Conservation (phyloP, 1,140 invertebrate genomes). For the Ips nitidus region DNA sequence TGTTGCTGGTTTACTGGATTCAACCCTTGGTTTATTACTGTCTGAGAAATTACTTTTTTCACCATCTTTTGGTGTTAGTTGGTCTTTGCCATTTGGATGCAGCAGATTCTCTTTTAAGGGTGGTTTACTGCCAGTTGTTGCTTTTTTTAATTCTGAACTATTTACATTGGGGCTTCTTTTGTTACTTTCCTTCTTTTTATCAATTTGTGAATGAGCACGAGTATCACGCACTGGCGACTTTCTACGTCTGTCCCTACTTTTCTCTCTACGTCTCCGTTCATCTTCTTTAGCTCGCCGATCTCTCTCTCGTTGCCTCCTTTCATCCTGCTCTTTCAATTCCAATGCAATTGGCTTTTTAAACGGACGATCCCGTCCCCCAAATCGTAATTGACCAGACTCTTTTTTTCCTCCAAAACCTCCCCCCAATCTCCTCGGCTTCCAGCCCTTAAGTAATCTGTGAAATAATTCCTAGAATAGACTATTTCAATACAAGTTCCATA, state of each 20-base stretch:
- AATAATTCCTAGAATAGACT: conserved; percentile 1
- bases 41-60: too few relatives aligned
- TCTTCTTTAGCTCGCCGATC: conserved; percentile 13
- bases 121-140: too few relatives aligned
- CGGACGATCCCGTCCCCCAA: conserved; percentile 77
- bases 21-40: too few relatives aligned
- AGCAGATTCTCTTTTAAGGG: too few relatives aligned
- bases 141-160: too few relatives aligned
- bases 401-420: conserved; percentile 87
- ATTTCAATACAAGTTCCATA: background rate
- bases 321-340: conserved; percentile 43
- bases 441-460: conserved; percentile 63
- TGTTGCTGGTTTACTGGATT: too few relatives aligned
- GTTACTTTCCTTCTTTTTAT: too few relatives aligned
- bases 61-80: too few relatives aligned
- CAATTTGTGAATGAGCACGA: too few relatives aligned
- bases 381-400: conserved; percentile 85
- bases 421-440: conserved; percentile 82
- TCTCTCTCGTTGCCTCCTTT: conserved; percentile 21
- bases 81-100: too few relatives aligned
- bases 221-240: background rate
- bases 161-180: too few relatives aligned
- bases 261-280: conserved; percentile 8
- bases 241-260: conserved; percentile 15
- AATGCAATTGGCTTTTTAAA: conserved; percentile 66